Evolutionary conservation across 2,113 vertebrate species (phyloP), one percentile per base, ranked within the genome.

Genomic region (Myotis brandtii): DNA sequence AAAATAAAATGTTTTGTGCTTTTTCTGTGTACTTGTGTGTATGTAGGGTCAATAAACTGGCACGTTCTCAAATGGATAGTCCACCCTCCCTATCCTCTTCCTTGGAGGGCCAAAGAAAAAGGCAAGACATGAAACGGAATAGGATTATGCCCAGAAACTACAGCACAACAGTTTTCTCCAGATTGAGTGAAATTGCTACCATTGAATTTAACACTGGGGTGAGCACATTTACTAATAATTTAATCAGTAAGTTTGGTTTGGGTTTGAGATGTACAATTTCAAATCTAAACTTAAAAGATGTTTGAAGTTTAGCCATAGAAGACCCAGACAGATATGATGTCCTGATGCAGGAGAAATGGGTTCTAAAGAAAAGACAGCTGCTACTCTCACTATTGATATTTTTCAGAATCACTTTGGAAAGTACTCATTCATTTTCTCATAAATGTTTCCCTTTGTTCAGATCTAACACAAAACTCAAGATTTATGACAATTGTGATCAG

Each of bases 181-280:
- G 99, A 66, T 98, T 99, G 0, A 99, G 99, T 96, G 99, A 95
- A 87, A 54, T 99, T 95, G 98, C 99, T 97, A 99, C 99, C 96
- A 99, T 99, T 97, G 99, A 99, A 97, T 99, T 99, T 88, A 99
- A 99, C 98, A 99, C 98, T 0, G 99, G 99, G 98, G 99, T 99
- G 95, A 98, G 99, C 13, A 34, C 64, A 82, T 72, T 82, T 54
- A 37, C 27, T 73, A 79, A 79, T 20, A 88, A 93, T 50, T 7
- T 77, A 80, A 96, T 27, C 43, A 23, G 5, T 77, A 66, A 56
- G 34, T 90, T 92, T 93, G 48, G 3, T 40, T 89, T 86, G 34
- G 9, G 30, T 90, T 20, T 54, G 77, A 94, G 25, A 50, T 56
- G 21, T 69, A 73, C 20, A 59, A 21, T 66, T 64, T 75, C 59